Evolutionary conservation across 2,113 vertebrate species (phyloP), one percentile per base, ranked within the genome.

Genomic region (Aphelocoma coerulescens): DNA sequence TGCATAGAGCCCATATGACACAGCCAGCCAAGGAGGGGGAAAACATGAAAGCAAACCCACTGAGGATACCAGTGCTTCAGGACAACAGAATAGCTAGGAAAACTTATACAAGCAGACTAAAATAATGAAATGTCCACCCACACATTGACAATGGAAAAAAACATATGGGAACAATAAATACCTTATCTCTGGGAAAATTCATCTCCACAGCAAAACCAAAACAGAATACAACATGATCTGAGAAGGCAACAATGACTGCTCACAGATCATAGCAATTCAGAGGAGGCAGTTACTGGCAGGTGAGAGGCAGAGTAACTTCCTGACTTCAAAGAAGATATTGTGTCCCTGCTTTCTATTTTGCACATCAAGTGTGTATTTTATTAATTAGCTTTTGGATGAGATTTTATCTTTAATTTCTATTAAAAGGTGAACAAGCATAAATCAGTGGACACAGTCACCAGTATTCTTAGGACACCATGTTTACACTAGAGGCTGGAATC

Each of bases 1-100:
- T 93, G 81, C 87, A 62, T 3, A 85, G 80, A 89, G 59, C 62
- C 68, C 71, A 68, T 76, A 68, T 88, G 78, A 96, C 59, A 89
- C 37, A 83, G 49, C 35, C 74, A 85, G 7, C 37, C 67, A 78
- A 69, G 63, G 86, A 78, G 28, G 20, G 32, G 15, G 37, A 71
- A 85, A 82, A 77, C 85, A 88, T 81, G 84, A 91, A 96, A 91
- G 86, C 54, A 89, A 96, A 87, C 51, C 41, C 46, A 66, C 8
- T 41, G 72, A 84, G 73, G 73, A 94, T 75, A 83, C 26, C 15
- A 69, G 59, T 41, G 55, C 78, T 94, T 83, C 51, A 88, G 75
- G 75, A 85, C 91, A 91, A 81, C 48, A 71, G 62, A 57, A 85
- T 27, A 77, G 63, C 74, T 61, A 80, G 59, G 52, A 93, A 89